Evolutionary conservation across 2,113 vertebrate genomes (phyloP), one percentile per base, ranked within the genome.

Genomic region (Toxotes jaculatrix): DNA sequence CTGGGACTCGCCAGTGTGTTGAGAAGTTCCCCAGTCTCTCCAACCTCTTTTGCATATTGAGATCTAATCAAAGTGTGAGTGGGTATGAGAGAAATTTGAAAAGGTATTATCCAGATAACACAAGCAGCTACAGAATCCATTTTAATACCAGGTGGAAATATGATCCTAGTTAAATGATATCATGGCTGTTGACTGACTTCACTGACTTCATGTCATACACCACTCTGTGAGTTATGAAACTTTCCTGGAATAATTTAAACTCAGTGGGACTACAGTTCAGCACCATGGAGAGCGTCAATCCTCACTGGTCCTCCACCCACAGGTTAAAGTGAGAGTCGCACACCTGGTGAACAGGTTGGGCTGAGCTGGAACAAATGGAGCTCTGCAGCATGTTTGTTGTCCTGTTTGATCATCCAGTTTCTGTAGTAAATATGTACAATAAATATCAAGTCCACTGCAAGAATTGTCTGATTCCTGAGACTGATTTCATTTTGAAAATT

Each of bases 281-380:
- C 81, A 80, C 71, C 73, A 75, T 27, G 47, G 79, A 75, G 59
- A 83, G 80, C n/a, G 5, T n/a, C 79, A 51, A 23, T 63, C 42
- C 14, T 47, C 7, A 56, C 23, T 32, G 36, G 6, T 11, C 51
- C 34, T 75, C n/a, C 23, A 17, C 47, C 49, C 16, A 21, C 49
- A 69, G 78, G 13, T 55, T 72, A 12, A 56, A 57, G 57, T 17
- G 9, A 64, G 27, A 43, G n/a, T 7, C 59, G 10, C 1, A 14
- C 59, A 31, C 11, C 19, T 17, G 57, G 12, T 17, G 76, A 4
- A 42, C 23, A 17, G 2, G 9, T n/a, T 27, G 4, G 32, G 42
- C 62, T 42, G 51, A 73, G 40, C 62, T 59, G 23, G 31, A 67
- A 45, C 27, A 47, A 36, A 36, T 27, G 7, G 57, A 38, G 56